phyloP scores from a whole-genome alignment of 1,140 invertebrate species.

The Spodoptera litura region DNA sequence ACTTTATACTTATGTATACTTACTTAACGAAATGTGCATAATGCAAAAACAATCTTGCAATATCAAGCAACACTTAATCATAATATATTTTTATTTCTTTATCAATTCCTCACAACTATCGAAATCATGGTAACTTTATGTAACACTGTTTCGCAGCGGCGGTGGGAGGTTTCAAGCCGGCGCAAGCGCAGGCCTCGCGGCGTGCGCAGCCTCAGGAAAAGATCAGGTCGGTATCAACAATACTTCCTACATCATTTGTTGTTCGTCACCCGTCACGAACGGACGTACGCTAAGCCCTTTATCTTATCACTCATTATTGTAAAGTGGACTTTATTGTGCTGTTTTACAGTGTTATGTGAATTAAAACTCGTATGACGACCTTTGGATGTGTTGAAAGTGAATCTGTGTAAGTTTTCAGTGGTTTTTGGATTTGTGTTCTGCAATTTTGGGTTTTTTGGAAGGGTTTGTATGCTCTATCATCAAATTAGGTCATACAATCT shows the following conservation, averaged over 20 bases:
- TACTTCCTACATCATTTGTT: conserved; percentile 75
- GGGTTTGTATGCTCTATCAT: not conserved
- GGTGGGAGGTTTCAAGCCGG: conserved; percentile 69
- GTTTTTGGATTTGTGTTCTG: not conserved
- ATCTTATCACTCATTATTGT: conserved; percentile 35
- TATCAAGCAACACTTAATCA: conserved; percentile 4
- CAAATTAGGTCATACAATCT: not conserved
- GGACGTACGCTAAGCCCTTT: conserved; percentile 55
- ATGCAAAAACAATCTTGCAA: conserved; percentile 3
- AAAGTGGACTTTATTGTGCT: conserved; percentile 19
- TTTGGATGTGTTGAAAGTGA: conserved; percentile 52
- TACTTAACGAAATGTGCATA: not conserved
- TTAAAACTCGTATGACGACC: conserved; percentile 55
- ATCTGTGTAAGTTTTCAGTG: conserved; percentile 54
- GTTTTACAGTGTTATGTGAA: conserved; percentile 49
- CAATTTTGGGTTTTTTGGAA: not conserved
- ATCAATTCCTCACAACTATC: conserved; percentile 25
- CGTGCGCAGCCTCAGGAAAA: conserved; percentile 72
- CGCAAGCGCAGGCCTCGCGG: conserved; percentile 69
- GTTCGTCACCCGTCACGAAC: conserved; percentile 51
- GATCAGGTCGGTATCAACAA: conserved; percentile 72
- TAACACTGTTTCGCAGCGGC: conserved; percentile 74
- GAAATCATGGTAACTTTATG: conserved; percentile 66
- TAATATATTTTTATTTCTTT: not conserved
- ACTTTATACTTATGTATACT: too few species aligned